Evolutionary conservation across 2,113 vertebrate species (phyloP), one percentile per base, ranked within the genome.

Genomic region (Campylorhamphus procurvoides): DNA sequence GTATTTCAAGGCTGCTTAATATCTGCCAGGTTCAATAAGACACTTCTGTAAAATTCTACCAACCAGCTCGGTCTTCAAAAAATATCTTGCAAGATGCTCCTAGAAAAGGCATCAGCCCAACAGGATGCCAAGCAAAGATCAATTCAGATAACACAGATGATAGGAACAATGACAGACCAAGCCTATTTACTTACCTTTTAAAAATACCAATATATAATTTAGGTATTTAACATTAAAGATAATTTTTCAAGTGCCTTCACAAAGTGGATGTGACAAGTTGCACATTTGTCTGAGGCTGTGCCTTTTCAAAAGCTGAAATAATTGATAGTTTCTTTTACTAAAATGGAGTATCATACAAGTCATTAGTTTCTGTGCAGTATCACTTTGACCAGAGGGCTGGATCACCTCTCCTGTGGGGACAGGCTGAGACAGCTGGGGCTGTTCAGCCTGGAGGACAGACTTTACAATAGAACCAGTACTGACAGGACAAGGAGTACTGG

Each of bases 21-120:
- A 78, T 42, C 37, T 87, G 50, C 42, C 62, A 88, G 3, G 1
- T 82, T 71, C 64, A 77, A 28, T 60, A 78, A 89, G 49, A 9
- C 39, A 75, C 16, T 28, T 68, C 80, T 28, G 29, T 55, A 83
- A 93, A 93, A 90, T 33, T 67, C 76, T 69, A 66, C 39, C 59
- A 68, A 37, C 8, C 8, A 89, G 56, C 42, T 59, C 42, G 9
- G 14, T 78, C 71, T 64, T 75, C 56, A 87, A 73, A 67, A 53
- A 46, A 7, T 50, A 81, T 73, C 63, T 37, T 3, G 1, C 42
- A 87, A 77, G 28, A 28, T 14, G 28, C 29, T 87, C 42, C 37
- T 19, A 67, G 53, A 75, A 94, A 87, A 86, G 22, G 47, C 23
- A 78, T 18, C 29, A 81, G 28, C 55, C 3, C 11, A 25, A 39